Conservation (phyloP, 1,140 invertebrate genomes). For the Drosophila baimaii region DNA sequence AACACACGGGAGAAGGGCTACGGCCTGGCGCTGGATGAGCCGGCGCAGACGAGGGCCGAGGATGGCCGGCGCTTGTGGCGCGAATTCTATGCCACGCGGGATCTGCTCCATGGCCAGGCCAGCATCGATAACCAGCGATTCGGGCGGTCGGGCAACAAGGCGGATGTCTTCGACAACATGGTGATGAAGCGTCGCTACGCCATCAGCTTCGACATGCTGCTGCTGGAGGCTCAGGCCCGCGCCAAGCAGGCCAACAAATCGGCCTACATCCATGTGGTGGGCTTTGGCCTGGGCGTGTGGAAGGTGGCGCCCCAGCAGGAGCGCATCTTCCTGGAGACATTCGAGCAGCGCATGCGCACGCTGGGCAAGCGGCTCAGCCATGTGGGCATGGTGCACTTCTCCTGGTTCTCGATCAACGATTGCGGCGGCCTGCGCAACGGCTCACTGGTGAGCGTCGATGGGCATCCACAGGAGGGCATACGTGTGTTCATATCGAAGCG, state of each 20-base stretch:
- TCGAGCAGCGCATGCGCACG: constrained; percentile 71
- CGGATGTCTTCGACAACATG: constrained; percentile 74
- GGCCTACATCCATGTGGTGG: constrained; percentile 80
- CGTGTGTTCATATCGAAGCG: constrained; percentile 66
- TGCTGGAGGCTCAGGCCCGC: constrained; percentile 66
- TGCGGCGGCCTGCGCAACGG: constrained; percentile 60
- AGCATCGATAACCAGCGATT: constrained; percentile 59
- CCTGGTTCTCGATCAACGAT: constrained; percentile 67
- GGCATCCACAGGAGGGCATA: constrained; percentile 71
- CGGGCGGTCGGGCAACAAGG: constrained; percentile 51
- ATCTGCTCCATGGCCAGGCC: constrained; percentile 51
- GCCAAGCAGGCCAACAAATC: constrained; percentile 34
- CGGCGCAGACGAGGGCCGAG: constrained; percentile 21
- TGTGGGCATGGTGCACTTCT: constrained; percentile 78
- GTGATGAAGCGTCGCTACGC: constrained; percentile 80
- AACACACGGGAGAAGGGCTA: constrained; percentile 85
- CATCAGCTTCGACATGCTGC: constrained; percentile 72
- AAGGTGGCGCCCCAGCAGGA: constrained; percentile 75
- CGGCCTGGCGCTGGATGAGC: constrained; percentile 27
- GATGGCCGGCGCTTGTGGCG: constrained; percentile 71
- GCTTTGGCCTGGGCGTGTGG: constrained; percentile 80
- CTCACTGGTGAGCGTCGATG: constrained; percentile 31
- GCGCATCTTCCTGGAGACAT: constrained; percentile 78
- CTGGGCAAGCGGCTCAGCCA: constrained; percentile 52
- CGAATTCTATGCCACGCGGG: constrained; percentile 60